A percentile compares a stretch with the other conserved stretches of the same genome.
phyloP scores from a whole-genome alignment of 1,140 invertebrate genomes.

The Drosophila leontia region DNA sequence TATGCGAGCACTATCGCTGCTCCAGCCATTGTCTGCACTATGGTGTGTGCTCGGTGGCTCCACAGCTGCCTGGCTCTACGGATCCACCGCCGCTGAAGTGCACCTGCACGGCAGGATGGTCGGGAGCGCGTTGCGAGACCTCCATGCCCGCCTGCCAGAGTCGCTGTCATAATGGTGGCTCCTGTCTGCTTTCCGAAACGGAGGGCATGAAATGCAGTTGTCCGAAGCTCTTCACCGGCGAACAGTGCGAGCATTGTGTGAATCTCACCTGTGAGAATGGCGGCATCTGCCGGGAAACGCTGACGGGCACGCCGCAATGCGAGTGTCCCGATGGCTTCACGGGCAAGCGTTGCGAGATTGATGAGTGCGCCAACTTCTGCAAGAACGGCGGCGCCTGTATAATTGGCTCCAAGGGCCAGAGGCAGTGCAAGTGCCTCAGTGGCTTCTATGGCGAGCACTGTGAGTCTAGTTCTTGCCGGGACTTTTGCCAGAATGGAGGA shows the following conservation, averaged over 20 bases:
- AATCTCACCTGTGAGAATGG: conserved; percentile 81
- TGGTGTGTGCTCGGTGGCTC: conserved; percentile 86
- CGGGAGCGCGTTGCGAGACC: conserved; percentile 89
- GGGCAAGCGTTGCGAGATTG: conserved; percentile 79
- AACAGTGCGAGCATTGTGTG: conserved; percentile 82
- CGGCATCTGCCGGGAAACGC: conserved; percentile 80
- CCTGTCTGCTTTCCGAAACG: conserved; percentile 67
- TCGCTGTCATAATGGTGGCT: conserved; percentile 81
- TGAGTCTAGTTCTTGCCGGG: conserved; percentile 86
- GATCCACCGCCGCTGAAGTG: conserved; percentile 85
- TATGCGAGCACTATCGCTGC: conserved; percentile 89
- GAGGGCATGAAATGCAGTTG: conserved; percentile 82
- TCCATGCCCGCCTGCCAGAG: conserved; percentile 86
- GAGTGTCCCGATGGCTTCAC: conserved; percentile 85
- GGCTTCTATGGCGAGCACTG: conserved; percentile 87
- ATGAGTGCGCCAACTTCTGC: conserved; percentile 85
- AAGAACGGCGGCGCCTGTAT: conserved; percentile 87
- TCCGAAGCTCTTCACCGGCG: conserved; percentile 71
- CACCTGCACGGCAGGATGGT: conserved; percentile 88
- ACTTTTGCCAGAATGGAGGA: conserved; percentile 87
- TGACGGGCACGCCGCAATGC: conserved; percentile 85
- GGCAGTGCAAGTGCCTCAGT: conserved; percentile 85
- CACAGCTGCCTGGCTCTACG: conserved; percentile 61
- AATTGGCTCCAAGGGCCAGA: conserved; percentile 79
- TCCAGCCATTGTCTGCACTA: conserved; percentile 88